phyloP scores from a whole-genome alignment of 2,888 invertebrate genomes.

The Agrilus biguttatus region DNA sequence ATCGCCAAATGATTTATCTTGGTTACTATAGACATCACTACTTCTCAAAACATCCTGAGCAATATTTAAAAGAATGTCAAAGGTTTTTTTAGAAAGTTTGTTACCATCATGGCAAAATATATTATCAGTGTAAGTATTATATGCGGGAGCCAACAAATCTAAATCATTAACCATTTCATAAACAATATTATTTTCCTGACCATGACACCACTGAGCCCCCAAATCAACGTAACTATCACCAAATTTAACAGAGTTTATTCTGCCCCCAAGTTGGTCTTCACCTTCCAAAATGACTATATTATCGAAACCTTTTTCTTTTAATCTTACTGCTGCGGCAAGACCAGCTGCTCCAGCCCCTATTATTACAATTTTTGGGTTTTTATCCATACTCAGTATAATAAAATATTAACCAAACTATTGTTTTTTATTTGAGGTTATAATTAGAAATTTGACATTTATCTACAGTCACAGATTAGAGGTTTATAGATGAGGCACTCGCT shows the following conservation, averaged over 20 bases:
- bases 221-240: constrained; percentile 16
- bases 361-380: constrained; percentile 30
- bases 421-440: no score
- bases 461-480: no score
- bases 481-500: no score
- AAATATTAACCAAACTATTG: no score
- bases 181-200: constrained; percentile 26
- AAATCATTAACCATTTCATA: constrained; percentile 23
- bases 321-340: constrained; percentile 35
- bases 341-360: constrained; percentile 45
- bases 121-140: constrained; percentile 22
- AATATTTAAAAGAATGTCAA: constrained; percentile 15
- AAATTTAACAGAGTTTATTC: constrained; percentile 15
- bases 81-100: neutral
- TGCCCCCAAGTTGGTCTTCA: constrained; percentile 26
- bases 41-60: constrained; percentile 11
- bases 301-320: constrained; percentile 32
- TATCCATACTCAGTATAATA: neutral
- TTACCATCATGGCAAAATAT: constrained; percentile 14
- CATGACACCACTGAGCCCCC: constrained; percentile 31
- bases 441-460: no score
- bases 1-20: constrained; percentile 19
- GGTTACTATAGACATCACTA: no score
- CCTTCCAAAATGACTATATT: constrained; percentile 34
- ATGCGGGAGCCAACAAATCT: constrained; percentile 26